Base-by-base conservation (phyloP, 2,797 vertebrate genomes). In the Merluccius polli region DNA sequence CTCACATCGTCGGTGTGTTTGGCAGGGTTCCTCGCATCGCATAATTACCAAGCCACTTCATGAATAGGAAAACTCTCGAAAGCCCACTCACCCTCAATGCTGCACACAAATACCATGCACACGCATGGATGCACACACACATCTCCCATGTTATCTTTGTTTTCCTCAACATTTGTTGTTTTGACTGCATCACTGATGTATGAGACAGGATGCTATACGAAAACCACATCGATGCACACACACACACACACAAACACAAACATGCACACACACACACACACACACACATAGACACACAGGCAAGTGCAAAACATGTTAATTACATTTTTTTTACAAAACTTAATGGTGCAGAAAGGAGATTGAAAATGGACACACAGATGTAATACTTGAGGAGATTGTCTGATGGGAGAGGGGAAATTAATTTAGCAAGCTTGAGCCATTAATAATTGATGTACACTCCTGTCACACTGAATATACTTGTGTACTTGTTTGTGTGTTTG, bases 21-120 rank as follows among this genome's bases (percentile, higher is more conserved):
- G 82, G 87, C 86, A 85, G n/a, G 72, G 79, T 80, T 76, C 76
- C 72, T 41, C 70, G 84, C 16, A 3, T 90, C 87, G 87, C 84
- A 84, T 90, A 89, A 90, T 79, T 69, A 70, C 85, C 77, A 85
- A 83, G 77, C 81, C 44, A 74, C 81, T 83, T 83, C 81, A 87
- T 87, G 88, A 83, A 86, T 87, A 63, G 81, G 88, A 86, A 89
- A 86, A 15, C 48, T 88, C 75, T 79, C 76, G 80, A 87, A 72
- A 70, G 11, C 75, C 82, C 77, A 63, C 78, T 76, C 78, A 83
- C 80, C 31, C 75, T 72, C 71, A 75, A 41, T n/a, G 12, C 36
- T 7, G 2, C 38, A 77, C 71, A 76, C 75, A 82, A 30, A 31
- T 77, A 73, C 32, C 70, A 63, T 33, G 31, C 52, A 77, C 32